Evolutionary conservation across 2,888 invertebrate genomes (phyloP).

Genomic region (Empis livida): DNA sequence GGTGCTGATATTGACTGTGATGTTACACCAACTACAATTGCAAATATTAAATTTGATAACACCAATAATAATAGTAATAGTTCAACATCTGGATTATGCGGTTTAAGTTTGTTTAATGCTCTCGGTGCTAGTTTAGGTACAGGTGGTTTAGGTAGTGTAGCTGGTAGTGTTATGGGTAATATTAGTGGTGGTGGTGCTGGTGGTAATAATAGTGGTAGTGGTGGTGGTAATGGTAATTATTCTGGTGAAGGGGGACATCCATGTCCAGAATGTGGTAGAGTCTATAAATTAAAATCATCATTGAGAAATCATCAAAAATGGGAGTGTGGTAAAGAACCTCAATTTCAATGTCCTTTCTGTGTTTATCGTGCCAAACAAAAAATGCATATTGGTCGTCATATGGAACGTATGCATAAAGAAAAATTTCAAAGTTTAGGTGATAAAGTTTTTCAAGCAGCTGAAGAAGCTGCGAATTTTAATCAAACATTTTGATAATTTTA

Average conservation of each 20-base stretch:
- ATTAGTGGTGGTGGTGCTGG: conserved; percentile 4
- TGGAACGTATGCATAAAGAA: conserved; percentile 71
- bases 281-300: conserved; percentile 77
- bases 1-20: conserved; percentile 12
- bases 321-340: conserved; percentile 77
- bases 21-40: conserved; percentile 13
- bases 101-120: conserved; percentile 2
- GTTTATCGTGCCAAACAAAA: conserved; percentile 74
- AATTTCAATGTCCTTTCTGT: conserved; percentile 71
- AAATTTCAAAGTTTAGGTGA: conserved; percentile 38
- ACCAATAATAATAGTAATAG: conserved; percentile 20
- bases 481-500: too few species aligned
- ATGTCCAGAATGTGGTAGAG: conserved; percentile 70
- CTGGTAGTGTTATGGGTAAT: background rate
- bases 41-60: conserved; percentile 24
- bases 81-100: conserved; percentile 32
- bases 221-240: conserved; percentile 16
- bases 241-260: conserved; percentile 46
- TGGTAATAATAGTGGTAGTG: conserved; percentile 9
- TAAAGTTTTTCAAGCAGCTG: conserved; percentile 3
- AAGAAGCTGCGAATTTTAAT: conserved; percentile 9
- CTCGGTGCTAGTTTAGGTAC: conserved; percentile 17
- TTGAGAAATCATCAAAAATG: conserved; percentile 72
- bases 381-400: conserved; percentile 71
- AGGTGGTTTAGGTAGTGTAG: conserved; percentile 2